Conservation (phyloP, 2,888 invertebrate genomes). For the Amphipoea lucens region DNA sequence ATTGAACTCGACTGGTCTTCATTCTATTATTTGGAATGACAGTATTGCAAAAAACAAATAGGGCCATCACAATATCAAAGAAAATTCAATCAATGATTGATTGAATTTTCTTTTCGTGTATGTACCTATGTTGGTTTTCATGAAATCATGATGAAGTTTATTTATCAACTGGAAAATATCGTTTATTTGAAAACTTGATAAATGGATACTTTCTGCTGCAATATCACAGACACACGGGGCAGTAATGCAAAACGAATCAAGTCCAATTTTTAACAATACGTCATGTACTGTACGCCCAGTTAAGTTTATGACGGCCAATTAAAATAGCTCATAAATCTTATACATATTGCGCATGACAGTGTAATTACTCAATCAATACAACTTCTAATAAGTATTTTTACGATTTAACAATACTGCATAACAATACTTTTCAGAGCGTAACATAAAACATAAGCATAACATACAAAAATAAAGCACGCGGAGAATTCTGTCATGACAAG, state of each 20-base stretch:
- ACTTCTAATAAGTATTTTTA: slow-evolving; percentile 47
- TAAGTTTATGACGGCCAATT: slow-evolving; percentile 46
- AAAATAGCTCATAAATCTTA: slow-evolving; percentile 51
- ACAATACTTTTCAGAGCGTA: slow-evolving; percentile 41
- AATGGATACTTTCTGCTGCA: background rate
- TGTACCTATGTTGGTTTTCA: background rate
- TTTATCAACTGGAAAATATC: background rate
- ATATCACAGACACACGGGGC: slow-evolving; percentile 16
- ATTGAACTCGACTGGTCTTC: slow-evolving; percentile 1
- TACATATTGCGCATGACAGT: slow-evolving; percentile 39
- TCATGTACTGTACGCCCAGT: slow-evolving; percentile 28
- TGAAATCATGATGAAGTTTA: background rate
- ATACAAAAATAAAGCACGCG: slow-evolving; percentile 37
- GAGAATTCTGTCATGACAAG: slow-evolving; percentile 34
- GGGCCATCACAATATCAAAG: background rate
- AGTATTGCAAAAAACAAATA: slow-evolving; percentile 3
- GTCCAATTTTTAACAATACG: slow-evolving; percentile 34
- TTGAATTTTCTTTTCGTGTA: background rate
- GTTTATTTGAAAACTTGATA: background rate
- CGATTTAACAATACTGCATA: slow-evolving; percentile 49
- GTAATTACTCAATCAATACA: slow-evolving; percentile 50
- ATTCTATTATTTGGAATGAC: background rate
- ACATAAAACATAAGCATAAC: background rate
- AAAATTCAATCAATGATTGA: background rate
- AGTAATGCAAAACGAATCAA: slow-evolving; percentile 37